Base-by-base conservation (phyloP, 2,797 vertebrate genomes). In the Oophaga sylvatica region DNA sequence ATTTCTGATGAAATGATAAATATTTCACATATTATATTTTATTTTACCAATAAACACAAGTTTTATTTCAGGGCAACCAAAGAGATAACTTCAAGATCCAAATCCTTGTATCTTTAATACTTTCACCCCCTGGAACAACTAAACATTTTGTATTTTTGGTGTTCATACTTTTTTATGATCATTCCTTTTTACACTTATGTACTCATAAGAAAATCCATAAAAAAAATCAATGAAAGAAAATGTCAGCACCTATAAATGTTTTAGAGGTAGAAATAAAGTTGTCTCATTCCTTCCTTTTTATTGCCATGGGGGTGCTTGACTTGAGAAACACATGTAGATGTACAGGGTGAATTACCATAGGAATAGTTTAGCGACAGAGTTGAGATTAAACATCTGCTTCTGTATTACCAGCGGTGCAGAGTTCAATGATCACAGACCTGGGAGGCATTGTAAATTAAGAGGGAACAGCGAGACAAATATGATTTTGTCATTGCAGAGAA, bases 361-460 rank as follows among this genome's bases (percentile, higher is more conserved):
- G 78, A 71, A 71, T 41, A 71, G 70, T 71, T 17, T 41, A 41
- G 70, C 4, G 70, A 29, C 15, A 8, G 53, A 79, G 16, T 31
- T 29, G 20, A 31, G 56, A 59, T 79, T 31, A 80, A 62, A 12
- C 78, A 80, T 9, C 57, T 60, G 56, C 29, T 59, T 79, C 19
- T 79, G 10, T 59, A 79, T 19, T 57, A 60, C 41, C 17, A 79
- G 77, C 56, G 60, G 77, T n/a, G 48, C 78, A 62, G 77, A 79
- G 78, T 77, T 77, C 73, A 20, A 13, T 60, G 56, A 41, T 5
- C 73, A 56, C 73, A 56, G 26, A 8, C 45, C 22, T 53, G 73
- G 13, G 5, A 77, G 45, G 10, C 29, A 62, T 60, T 62, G 29
- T 41, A 60, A 80, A 80, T 60, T 35, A 80, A 62, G 29, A 80